Evolutionary conservation across 1,140 invertebrate species (phyloP).

Genomic region (Bombus sibiricus): DNA sequence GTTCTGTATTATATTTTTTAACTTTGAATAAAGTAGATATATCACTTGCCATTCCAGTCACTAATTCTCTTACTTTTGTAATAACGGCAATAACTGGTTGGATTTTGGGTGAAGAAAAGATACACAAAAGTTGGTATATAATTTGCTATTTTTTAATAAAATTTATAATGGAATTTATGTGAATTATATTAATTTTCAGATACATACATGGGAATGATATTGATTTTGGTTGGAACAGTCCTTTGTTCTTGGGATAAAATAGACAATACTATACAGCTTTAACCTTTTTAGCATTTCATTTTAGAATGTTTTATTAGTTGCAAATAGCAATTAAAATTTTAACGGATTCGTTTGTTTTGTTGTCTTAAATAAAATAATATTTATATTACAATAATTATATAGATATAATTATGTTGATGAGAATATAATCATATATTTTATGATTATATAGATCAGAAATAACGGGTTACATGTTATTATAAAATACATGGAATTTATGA

Average conservation of each 20-base stretch:
- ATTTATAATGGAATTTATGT: not conserved
- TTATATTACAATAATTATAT: slow-evolving; percentile 2
- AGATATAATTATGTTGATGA: not conserved
- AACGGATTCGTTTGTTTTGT: not conserved
- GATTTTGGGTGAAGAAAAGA: slow-evolving; percentile 83
- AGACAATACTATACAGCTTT: slow-evolving; percentile 12
- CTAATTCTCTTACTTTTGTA: slow-evolving; percentile 88
- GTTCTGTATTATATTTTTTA: slow-evolving; percentile 86
- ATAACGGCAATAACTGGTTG: slow-evolving; percentile 87
- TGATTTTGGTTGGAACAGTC: slow-evolving; percentile 80
- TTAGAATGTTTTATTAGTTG: not conserved
- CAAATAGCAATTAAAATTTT: not conserved
- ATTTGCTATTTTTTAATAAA: slow-evolving; percentile 20
- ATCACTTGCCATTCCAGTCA: slow-evolving; percentile 86
- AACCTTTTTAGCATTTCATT: not conserved
- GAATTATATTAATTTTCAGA: slow-evolving; percentile 74
- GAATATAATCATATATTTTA: not conserved
- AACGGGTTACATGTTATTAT: slow-evolving; percentile 1
- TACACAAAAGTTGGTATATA: slow-evolving; percentile 70
- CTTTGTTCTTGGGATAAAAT: slow-evolving; percentile 81
- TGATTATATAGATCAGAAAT: not conserved
- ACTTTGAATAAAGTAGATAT: slow-evolving; percentile 85
- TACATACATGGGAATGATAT: slow-evolving; percentile 79
- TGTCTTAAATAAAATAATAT: not conserved
- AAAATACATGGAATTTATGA: slow-evolving; percentile 18